Evolutionary conservation across 2,113 vertebrate genomes (phyloP).

Genomic region (Halichoerus grypus): DNA sequence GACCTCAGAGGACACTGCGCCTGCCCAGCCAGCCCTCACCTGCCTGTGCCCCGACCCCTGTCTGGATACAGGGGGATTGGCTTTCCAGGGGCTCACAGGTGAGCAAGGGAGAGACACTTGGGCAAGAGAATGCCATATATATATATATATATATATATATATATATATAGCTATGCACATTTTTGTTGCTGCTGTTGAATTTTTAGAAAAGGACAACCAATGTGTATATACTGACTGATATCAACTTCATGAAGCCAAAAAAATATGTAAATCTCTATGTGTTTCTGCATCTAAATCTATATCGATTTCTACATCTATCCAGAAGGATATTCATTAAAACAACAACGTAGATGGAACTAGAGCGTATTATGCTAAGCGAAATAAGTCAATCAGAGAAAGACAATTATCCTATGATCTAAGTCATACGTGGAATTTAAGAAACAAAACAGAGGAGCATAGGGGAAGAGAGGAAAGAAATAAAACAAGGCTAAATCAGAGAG

Average conservation of each 20-base stretch:
- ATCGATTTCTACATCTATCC: neutral
- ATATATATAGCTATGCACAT: neutral
- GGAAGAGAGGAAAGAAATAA: no score
- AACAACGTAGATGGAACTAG: no score
- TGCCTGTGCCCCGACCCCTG: neutral
- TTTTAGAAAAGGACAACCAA: neutral
- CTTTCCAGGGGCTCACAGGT: neutral
- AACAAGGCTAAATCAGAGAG: no score
- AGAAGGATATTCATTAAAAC: slow-evolving; percentile 5
- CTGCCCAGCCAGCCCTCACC: neutral
- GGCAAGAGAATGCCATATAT: neutral
- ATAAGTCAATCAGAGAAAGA: no score
- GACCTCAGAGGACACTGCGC: neutral
- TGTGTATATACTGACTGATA: neutral
- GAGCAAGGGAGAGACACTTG: neutral
- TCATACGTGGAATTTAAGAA: no score
- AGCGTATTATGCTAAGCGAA: no score
- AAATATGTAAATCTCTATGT: neutral
- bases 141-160: neutral
- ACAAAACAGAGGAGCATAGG: no score
- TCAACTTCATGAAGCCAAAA: slow-evolving; percentile 24
- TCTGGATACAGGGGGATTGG: neutral
- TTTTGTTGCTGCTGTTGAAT: neutral
- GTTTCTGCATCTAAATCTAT: neutral
- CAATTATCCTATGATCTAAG: no score